These are phyloP conservation scores for Nibea albiflora DNA, from an alignment of 2,113 vertebrate genomes.

Conservation along the genomic window DNA sequence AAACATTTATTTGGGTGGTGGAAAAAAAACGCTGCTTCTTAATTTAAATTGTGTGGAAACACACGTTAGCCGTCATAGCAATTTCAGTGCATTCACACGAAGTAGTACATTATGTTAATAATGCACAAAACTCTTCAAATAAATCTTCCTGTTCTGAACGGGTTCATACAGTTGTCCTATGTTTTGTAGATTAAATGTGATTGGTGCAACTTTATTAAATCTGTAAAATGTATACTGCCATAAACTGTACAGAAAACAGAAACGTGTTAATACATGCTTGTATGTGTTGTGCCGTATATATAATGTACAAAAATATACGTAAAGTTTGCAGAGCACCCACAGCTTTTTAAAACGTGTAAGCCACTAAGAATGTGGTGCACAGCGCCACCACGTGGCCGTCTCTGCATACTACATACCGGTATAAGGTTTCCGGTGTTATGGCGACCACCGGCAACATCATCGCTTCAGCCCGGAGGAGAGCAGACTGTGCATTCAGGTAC, in stretches of 20 bases:
- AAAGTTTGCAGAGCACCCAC: too few relatives aligned
- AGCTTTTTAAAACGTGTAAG: background rate
- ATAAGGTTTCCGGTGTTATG: slow-evolving; percentile 87
- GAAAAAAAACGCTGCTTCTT: slow-evolving; percentile 16
- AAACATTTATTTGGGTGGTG: slow-evolving; percentile 69
- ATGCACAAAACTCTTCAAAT: slow-evolving; percentile 7
- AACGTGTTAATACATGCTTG: too few relatives aligned
- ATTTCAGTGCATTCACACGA: background rate
- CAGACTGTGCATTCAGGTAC: slow-evolving; percentile 59
- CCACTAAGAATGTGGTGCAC: background rate
- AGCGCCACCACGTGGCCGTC: slow-evolving; percentile 61
- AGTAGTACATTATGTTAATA: background rate
- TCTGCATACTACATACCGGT: slow-evolving; percentile 23
- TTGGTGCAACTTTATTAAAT: background rate
- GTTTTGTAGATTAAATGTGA: background rate
- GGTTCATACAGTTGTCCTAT: background rate
- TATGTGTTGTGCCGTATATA: too few relatives aligned
- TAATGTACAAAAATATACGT: too few relatives aligned
- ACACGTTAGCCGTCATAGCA: background rate
- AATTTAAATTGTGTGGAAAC: slow-evolving; percentile 15
- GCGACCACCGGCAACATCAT: slow-evolving; percentile 76
- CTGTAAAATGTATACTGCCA: background rate
- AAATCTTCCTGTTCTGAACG: slow-evolving; percentile 7
- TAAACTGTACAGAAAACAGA: background rate
- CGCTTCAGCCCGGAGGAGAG: slow-evolving; percentile 48